phyloP scores from a whole-genome alignment of 1,140 invertebrate genomes.

The Holotrichia oblita region DNA sequence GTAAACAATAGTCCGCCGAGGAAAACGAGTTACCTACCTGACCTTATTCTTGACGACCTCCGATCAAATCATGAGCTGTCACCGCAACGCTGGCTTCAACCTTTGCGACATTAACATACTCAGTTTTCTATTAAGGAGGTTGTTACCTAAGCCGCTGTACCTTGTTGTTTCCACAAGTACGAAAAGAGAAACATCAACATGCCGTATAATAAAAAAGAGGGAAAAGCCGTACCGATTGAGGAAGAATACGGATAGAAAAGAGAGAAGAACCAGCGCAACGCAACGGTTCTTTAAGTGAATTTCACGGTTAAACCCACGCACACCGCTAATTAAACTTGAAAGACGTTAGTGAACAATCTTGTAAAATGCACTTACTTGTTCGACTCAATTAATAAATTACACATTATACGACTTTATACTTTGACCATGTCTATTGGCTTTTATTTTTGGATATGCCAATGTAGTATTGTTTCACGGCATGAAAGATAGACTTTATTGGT shows the following conservation, averaged over 20 bases:
- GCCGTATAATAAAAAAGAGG: neutral
- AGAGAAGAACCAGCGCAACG: constrained; percentile 24
- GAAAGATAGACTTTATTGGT: neutral
- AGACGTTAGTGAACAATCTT: constrained; percentile 32
- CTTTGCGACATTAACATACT: constrained; percentile 35
- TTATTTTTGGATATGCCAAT: neutral
- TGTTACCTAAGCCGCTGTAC: neutral
- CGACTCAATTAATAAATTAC: constrained; percentile 37
- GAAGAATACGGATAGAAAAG: constrained; percentile 25
- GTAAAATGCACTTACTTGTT: constrained; percentile 37
- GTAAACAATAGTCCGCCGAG: constrained; percentile 50
- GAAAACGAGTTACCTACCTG: constrained; percentile 49
- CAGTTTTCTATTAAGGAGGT: neutral
- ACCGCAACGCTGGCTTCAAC: constrained; percentile 1
- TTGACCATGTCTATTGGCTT: neutral
- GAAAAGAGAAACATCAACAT: constrained; percentile 7
- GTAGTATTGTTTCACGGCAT: neutral
- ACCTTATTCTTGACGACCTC: constrained; percentile 51
- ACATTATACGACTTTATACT: constrained; percentile 30
- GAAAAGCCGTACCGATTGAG: neutral
- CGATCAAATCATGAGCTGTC: constrained; percentile 45
- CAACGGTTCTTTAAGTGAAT: constrained; percentile 42
- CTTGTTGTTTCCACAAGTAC: constrained; percentile 10
- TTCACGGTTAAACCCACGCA: constrained; percentile 42
- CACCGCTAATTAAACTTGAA: constrained; percentile 40